A percentile compares a stretch with the other conserved stretches of the same genome.
phyloP scores from a whole-genome alignment of 2,797 vertebrate genomes.

The Galago senegalensis region DNA sequence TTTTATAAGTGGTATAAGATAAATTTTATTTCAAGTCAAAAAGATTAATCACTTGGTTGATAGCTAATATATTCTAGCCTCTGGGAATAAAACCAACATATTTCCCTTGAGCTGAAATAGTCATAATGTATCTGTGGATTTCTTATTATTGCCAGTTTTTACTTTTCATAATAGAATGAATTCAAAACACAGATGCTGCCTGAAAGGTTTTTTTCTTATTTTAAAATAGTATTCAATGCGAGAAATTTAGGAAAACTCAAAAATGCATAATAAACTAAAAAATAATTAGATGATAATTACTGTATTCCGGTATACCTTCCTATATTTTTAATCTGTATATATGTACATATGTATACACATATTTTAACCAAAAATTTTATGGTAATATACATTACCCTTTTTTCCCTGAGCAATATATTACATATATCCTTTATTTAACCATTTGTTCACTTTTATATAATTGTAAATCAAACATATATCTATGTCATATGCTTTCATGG shows the following conservation, averaged over 20 bases:
- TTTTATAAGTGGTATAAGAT: conserved; percentile 45
- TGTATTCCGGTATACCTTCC: neutral
- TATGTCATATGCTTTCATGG: neutral
- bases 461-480: neutral
- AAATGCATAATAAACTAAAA: neutral
- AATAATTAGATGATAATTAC: neutral
- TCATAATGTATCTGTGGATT: conserved; percentile 51
- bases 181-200: neutral
- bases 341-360: neutral
- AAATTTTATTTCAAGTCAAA: conserved; percentile 68
- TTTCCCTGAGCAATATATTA: neutral
- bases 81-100: neutral
- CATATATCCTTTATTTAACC: neutral
- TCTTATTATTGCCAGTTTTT: conserved; percentile 44
- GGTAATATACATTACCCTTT: neutral
- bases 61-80: conserved; percentile 53
- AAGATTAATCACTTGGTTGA: conserved; percentile 64
- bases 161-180: neutral
- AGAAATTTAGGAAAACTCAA: conserved; percentile 44
- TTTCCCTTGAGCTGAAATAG: conserved; percentile 52
- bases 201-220: conserved; percentile 6
- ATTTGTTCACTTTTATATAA: conserved; percentile 1
- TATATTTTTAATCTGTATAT: neutral
- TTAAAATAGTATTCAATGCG: neutral
- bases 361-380: conserved; percentile 1